Percentiles rank a stretch among this genome's conserved stretches.
phyloP scores from a whole-genome alignment of 2,797 vertebrate genomes.

The Triplophysa yarkandensis region DNA sequence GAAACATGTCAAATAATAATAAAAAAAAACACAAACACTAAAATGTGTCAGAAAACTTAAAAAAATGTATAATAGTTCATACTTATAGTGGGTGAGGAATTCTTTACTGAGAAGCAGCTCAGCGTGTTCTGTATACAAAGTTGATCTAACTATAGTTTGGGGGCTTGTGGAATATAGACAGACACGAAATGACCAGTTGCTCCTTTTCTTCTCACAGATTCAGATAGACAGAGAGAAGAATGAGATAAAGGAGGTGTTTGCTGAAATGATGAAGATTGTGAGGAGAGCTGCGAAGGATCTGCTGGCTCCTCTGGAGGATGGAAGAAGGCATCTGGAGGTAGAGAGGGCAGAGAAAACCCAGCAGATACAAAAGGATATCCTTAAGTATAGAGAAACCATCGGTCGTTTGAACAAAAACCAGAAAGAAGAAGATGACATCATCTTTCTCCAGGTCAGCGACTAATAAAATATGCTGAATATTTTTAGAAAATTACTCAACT shows the following conservation, averaged over 20 bases:
- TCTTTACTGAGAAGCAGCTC: too few relatives aligned
- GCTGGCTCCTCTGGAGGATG: conserved; percentile 39
- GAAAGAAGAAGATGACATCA: conserved; percentile 41
- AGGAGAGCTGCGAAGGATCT: conserved; percentile 2
- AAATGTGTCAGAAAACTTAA: too few relatives aligned
- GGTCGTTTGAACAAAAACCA: background rate
- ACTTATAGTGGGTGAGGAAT: too few relatives aligned
- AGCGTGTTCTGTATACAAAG: too few relatives aligned
- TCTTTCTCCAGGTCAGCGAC: conserved; percentile 49
- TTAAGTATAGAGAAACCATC: background rate
- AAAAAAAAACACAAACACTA: too few relatives aligned
- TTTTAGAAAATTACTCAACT: too few relatives aligned
- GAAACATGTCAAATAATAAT: too few relatives aligned
- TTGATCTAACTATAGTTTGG: too few relatives aligned
- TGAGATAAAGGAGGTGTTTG: conserved; percentile 39
- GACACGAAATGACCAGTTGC: too few relatives aligned
- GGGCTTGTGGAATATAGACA: too few relatives aligned
- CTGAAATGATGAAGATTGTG: conserved; percentile 24
- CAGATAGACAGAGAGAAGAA: conserved; percentile 30
- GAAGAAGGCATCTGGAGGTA: conserved; percentile 22
- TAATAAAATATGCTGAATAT: too few relatives aligned
- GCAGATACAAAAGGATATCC: conserved; percentile 34
- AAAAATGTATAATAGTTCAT: too few relatives aligned
- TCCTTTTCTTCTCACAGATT: conserved; percentile 9
- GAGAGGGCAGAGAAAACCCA: conserved; percentile 1